A percentile compares a stretch with the other conserved stretches of the same genome.
phyloP scores from a whole-genome alignment of 2,113 vertebrate genomes.

The Asarcornis scutulata region DNA sequence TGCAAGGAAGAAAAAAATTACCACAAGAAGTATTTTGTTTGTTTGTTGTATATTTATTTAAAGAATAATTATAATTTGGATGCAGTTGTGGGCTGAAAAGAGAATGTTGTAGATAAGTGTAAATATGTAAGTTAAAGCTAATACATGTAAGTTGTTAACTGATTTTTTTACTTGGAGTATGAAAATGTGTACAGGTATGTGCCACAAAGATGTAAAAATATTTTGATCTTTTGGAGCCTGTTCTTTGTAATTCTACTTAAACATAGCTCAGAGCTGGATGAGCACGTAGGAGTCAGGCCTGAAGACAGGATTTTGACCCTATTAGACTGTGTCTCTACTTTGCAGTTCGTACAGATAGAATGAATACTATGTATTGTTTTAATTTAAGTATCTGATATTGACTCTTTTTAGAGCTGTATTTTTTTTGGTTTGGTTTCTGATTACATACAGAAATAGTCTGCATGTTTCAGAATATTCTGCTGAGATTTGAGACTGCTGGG shows the following conservation, averaged over 20 bases:
- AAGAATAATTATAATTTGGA: neutral
- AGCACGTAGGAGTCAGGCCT: neutral
- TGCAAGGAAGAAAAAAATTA: neutral
- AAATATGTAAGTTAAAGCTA: conserved; percentile 64
- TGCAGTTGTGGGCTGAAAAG: neutral
- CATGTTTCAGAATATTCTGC: neutral
- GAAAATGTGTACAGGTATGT: conserved; percentile 38
- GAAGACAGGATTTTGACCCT: conserved; percentile 18
- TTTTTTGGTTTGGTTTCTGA: conserved; percentile 14
- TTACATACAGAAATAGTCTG: neutral
- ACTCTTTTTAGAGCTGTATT: conserved; percentile 36
- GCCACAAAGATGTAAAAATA: conserved; percentile 40
- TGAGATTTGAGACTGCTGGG: neutral
- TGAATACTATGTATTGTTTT: conserved; percentile 81
- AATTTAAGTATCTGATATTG: neutral
- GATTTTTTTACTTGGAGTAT: conserved; percentile 61
- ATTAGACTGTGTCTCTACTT: conserved; percentile 60
- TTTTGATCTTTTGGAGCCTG: conserved; percentile 38
- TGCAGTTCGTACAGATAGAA: conserved; percentile 65
- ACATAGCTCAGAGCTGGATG: conserved; percentile 1
- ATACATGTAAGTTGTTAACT: conserved; percentile 41
- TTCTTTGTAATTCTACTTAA: neutral
- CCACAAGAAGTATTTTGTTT: conserved; percentile 46
- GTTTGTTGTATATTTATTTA: conserved; percentile 55
- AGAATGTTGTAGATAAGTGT: conserved; percentile 9